Conservation (phyloP, 2,888 invertebrate genomes). For the Phalangium opilio region DNA sequence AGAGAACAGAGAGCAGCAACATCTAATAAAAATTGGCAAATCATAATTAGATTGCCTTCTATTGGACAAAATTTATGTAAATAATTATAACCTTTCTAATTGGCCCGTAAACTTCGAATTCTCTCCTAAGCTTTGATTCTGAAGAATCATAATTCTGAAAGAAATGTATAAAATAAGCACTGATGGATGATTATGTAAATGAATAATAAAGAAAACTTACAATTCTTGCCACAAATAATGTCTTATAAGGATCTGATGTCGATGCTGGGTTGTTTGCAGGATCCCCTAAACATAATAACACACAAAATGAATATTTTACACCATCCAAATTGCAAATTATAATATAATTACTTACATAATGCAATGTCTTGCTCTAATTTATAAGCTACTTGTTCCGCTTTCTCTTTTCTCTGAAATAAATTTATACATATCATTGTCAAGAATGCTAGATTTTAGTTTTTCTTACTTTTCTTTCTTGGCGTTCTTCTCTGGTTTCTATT, state of each 20-base stretch:
- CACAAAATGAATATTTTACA: no score
- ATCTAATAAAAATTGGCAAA: background rate
- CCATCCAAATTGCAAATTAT: no score
- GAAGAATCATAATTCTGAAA: conserved; percentile 96
- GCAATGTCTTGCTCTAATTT: conserved; percentile 96
- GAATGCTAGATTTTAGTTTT: no score
- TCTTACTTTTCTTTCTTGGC: conserved; percentile 58
- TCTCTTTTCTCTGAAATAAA: conserved; percentile 52
- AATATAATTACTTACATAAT: conserved; percentile 40
- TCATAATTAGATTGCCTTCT: conserved; percentile 8
- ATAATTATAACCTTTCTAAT: conserved; percentile 85
- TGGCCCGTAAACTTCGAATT: conserved; percentile 94
- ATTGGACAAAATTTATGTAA: background rate
- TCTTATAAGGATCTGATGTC: conserved; percentile 89
- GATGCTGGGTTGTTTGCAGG: conserved; percentile 60
- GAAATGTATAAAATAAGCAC: conserved; percentile 18
- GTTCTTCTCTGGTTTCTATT: conserved; percentile 88
- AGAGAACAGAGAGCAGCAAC: background rate
- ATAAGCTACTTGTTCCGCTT: conserved; percentile 93
- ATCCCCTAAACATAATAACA: conserved; percentile 56
- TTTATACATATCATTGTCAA: no score
- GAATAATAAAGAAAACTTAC: conserved; percentile 43
- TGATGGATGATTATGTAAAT: background rate
- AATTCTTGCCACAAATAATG: conserved; percentile 88
- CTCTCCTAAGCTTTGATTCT: conserved; percentile 88